Evolutionary conservation across 2,888 invertebrate genomes (phyloP), one percentile per base, ranked within the genome.

Genomic region (Peribatodes rhomboidaria): DNA sequence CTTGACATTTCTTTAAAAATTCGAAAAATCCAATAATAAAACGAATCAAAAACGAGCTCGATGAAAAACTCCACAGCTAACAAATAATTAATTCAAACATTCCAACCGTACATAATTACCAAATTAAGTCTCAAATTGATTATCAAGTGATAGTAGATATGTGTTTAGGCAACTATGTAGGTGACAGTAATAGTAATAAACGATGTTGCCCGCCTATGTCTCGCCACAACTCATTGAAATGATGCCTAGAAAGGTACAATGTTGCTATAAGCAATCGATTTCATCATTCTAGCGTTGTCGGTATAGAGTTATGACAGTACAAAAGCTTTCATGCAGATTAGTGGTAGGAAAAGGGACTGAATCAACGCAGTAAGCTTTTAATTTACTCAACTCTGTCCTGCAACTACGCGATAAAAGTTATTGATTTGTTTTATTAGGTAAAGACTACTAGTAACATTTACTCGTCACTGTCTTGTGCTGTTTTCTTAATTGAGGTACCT

Each of bases 191-290:
- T 65, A 39, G 64, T 62, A 57, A 66, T 62, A 66, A 71, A 60
- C 63, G 67, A 70, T 68, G 65, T 56, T 69, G 67, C 64, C 65
- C 65, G 68, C 69, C 68, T 68, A 67, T 69, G 69, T 67, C 68
- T 59, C 65, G 55, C 67, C 62, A 71, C 68, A 65, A 62, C 71
- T 67, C 62, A 72, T 68, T 74, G 70, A 71, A 74, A 76, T 78
- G 73, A 75, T 64, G 73, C 76, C 72, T 65, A 78, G 77, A 75
- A 76, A 75, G 72, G 76, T 82, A 86, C 84, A 85, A 85, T 82
- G 85, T 82, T 82, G 78, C 82, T 73, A 83, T 87, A 86, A 84
- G 84, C 84, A 83, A 86, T 87, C 79, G 79, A 80, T 85, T 85
- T 82, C 83, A 77, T 85, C 84, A 85, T 87, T 85, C 72, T 69